Base-by-base conservation (phyloP, 2,888 invertebrate genomes). In the Apeira syringaria region DNA sequence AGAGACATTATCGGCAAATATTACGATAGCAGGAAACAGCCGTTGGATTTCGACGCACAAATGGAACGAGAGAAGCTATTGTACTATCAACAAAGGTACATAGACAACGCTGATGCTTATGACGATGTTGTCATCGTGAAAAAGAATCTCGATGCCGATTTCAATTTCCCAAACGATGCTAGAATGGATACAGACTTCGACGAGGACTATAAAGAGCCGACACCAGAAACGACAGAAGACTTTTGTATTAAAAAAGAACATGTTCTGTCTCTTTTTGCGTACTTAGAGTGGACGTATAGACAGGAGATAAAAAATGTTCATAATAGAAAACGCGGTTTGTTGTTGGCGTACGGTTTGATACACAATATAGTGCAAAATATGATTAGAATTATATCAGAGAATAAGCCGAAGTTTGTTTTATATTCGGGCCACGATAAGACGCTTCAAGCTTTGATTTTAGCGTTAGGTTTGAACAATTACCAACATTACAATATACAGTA, bases 391-490 rank as follows among this genome's bases (percentile, higher is more conserved):
- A 94, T 96, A 55, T 94, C 94, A 0, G 94, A 95, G 31, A 92
- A 92, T 44, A 92, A 92, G 44, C 94, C 94, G 0, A 94, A 94
- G 62, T 91, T 97, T 41, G 94, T 96, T 0, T 65, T 97, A 0
- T 97, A 96, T 70, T 98, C 98, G 0, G 98, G 98, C 0, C 98
- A 98, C 64, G 98, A 98, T 76, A 95, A 96, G 65, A 98, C 98
- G 0, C 69, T 98, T 22, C 95, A 97, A 63, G 96, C 97, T 52
- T 80, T 98, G 22, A 92, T 96, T 1, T 90, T 95, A 1, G 96
- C 97, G 0, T 73, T 98, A 31, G 97, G 98, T 0, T 78, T 97
- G 2, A 86, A 80, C 10, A 91, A 88, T 41, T 91, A 92, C 45
- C 91, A 92, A 30, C 90, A 93, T 52, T 92, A 94, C 7, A 91